These are phyloP conservation scores for Macrochelys suwanniensis DNA, from an alignment of 2,797 vertebrate genomes.

Conservation along the genomic window DNA sequence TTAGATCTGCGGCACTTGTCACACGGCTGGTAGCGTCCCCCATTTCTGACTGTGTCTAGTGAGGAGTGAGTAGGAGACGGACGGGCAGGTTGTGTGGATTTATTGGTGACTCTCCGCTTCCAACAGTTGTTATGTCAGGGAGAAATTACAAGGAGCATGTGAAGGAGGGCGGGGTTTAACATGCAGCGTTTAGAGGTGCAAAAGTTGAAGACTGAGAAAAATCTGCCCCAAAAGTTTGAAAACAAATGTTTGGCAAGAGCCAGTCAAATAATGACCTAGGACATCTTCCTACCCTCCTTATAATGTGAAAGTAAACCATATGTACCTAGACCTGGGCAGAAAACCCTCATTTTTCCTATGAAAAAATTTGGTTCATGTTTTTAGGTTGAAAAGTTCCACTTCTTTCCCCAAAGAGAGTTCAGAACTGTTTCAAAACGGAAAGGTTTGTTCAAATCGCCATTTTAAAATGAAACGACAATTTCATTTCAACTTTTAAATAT, in stretches of 20 bases:
- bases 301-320: fast-evolving
- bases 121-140: background rate
- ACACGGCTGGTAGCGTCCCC: background rate
- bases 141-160: background rate
- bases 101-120: background rate
- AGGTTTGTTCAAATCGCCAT: background rate
- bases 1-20: background rate
- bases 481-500: background rate
- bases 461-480: background rate
- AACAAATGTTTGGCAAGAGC: background rate
- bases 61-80: background rate
- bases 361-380: background rate
- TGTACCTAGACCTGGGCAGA: background rate
- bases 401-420: background rate
- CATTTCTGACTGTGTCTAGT: background rate
- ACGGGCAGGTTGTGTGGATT: background rate
- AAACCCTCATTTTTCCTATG: fast-evolving
- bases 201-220: background rate
- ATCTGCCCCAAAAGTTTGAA: background rate
- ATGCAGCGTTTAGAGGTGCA: background rate
- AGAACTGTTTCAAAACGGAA: fast-evolving
- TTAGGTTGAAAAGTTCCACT: background rate
- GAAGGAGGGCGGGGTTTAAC: background rate
- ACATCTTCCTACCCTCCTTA: background rate
- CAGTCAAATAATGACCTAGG: background rate